phyloP scores from a whole-genome alignment of 2,888 invertebrate species.

The Drosophila nr. medialis region DNA sequence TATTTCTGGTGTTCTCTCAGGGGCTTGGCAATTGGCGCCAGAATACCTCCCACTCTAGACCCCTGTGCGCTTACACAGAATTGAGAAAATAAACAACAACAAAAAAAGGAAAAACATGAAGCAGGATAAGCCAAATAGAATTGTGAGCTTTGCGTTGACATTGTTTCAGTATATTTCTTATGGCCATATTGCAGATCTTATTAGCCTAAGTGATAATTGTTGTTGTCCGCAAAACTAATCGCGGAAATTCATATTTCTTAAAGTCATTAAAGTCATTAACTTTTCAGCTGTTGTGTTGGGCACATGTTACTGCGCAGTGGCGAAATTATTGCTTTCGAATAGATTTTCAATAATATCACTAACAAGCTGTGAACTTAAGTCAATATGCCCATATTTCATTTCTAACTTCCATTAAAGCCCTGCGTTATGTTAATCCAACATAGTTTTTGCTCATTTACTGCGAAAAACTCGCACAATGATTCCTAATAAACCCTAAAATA shows the following conservation, averaged over 20 bases:
- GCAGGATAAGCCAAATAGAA: conserved; percentile 5
- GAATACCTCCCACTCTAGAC: conserved; percentile 11
- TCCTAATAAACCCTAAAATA: conserved; percentile 4
- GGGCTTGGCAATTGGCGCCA: conserved; percentile 45
- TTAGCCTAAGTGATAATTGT: background rate
- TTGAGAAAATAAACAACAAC: background rate
- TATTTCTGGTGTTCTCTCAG: conserved; percentile 56
- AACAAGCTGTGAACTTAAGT: background rate
- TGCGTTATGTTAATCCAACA: background rate
- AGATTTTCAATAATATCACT: background rate
- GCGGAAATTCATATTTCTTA: background rate
- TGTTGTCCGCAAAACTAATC: background rate
- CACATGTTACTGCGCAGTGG: background rate
- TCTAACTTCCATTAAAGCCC: background rate
- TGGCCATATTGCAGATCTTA: conserved; percentile 5
- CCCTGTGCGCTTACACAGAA: conserved; percentile 1
- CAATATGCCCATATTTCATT: background rate
- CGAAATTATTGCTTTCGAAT: background rate
- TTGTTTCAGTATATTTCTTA: conserved; percentile 5
- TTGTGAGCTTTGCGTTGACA: background rate
- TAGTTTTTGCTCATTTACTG: background rate
- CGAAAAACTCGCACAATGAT: background rate
- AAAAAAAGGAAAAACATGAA: background rate
- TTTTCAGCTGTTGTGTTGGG: background rate
- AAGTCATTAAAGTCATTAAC: background rate